A percentile compares a stretch with the other conserved stretches of the same genome.
phyloP scores from a whole-genome alignment of 2,113 vertebrate genomes.

The Agelaius phoeniceus region DNA sequence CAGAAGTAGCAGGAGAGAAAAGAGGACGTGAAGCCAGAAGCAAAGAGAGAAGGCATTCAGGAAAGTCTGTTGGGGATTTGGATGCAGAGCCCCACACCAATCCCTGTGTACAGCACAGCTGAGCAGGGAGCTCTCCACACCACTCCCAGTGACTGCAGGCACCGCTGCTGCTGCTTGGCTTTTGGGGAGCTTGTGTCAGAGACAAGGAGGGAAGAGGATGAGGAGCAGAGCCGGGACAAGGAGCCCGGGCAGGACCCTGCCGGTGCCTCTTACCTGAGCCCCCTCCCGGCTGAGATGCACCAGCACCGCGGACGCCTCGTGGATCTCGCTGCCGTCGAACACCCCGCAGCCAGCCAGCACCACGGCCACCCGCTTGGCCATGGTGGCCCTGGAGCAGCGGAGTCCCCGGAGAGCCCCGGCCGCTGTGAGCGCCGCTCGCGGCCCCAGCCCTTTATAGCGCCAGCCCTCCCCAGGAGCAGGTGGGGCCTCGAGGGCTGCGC shows the following conservation, averaged over 20 bases:
- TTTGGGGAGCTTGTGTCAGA: not conserved
- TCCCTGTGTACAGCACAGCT: fast-evolving
- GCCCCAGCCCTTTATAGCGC: slow-evolving; percentile 26
- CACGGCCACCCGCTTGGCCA: slow-evolving; percentile 82
- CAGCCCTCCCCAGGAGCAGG: not conserved
- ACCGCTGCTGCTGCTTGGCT: not conserved
- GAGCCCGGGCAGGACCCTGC: not conserved
- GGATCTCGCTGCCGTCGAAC: slow-evolving; percentile 86
- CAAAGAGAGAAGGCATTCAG: not conserved
- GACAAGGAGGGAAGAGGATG: fast-evolving
- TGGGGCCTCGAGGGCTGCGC: not conserved
- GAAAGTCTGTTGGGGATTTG: not conserved
- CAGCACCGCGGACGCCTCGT: slow-evolving; percentile 83
- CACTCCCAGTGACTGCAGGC: fast-evolving
- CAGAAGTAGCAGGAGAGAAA: not conserved
- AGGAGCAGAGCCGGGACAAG: not conserved
- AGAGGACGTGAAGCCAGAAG: not conserved
- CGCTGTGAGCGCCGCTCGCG: not conserved
- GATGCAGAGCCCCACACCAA: fast-evolving
- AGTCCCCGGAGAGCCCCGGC: not conserved
- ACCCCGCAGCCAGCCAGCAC: slow-evolving; percentile 86
- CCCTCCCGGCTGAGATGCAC: slow-evolving; percentile 87
- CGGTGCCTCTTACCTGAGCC: slow-evolving; percentile 76
- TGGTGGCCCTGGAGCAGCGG: not conserved
- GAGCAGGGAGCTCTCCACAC: not conserved